Evolutionary conservation across 2,113 vertebrate species (phyloP).

Genomic region (Ranitomeya imitator): DNA sequence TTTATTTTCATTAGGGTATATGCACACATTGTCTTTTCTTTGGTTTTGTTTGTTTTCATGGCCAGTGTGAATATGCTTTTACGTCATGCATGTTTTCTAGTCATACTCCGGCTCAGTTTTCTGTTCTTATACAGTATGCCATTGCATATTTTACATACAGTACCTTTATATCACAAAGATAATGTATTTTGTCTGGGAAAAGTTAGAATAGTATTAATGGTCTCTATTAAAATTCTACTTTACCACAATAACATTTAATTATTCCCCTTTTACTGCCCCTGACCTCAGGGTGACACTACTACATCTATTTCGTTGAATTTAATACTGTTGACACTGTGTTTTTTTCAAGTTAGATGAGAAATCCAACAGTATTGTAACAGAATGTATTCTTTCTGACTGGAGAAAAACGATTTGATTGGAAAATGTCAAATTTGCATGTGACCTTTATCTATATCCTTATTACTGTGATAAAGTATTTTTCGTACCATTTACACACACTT

Average conservation of each 20-base stretch:
- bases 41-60: no score
- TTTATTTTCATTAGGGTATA: no score
- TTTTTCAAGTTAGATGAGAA: constrained; percentile 13
- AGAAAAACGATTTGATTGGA: constrained; percentile 66
- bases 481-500: constrained; percentile 60
- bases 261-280: background rate
- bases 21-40: no score
- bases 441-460: constrained; percentile 71
- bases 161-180: background rate
- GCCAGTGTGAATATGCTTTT: no score
- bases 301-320: background rate
- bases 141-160: no score
- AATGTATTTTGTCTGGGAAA: background rate
- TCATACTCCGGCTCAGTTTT: no score
- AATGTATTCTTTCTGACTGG: constrained; percentile 64
- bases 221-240: background rate
- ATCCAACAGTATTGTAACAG: constrained; percentile 65
- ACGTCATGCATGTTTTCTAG: no score
- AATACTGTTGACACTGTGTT: background rate
- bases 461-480: constrained; percentile 61
- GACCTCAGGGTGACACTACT: background rate
- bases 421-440: constrained; percentile 75
- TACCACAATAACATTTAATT: background rate
- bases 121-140: no score
- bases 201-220: background rate